Evolutionary conservation across 2,888 invertebrate species (phyloP).

Genomic region (Schizaphis graminum): DNA sequence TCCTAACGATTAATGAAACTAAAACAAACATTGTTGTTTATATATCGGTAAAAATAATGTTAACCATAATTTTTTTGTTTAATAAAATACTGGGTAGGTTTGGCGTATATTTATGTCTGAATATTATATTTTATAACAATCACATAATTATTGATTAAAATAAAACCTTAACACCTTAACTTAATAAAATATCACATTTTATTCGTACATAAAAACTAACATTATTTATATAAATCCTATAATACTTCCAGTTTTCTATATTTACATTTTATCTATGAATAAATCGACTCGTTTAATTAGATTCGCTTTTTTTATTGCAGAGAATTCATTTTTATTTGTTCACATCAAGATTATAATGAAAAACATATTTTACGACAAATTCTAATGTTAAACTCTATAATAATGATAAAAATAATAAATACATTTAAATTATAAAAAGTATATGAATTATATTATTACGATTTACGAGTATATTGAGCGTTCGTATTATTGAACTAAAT

Average conservation of each 20-base stretch:
- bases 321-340: constrained; percentile 5
- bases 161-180: not conserved
- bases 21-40: not conserved
- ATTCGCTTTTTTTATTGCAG: not conserved
- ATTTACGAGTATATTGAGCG: not conserved
- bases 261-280: not conserved
- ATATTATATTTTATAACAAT: constrained; percentile 1
- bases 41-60: not conserved
- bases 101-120: not conserved
- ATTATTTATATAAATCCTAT: not conserved
- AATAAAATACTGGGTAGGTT: not conserved
- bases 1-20: not conserved
- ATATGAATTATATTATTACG: not conserved
- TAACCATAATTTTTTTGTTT: not conserved
- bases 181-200: not conserved
- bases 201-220: constrained; percentile 12
- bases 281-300: not conserved
- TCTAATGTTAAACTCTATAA: not conserved
- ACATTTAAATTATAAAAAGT: not conserved
- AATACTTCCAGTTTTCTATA: constrained; percentile 19
- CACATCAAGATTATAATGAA: not conserved
- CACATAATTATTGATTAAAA: not conserved
- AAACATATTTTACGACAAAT: not conserved
- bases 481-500: not conserved
- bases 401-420: not conserved